phyloP scores from a whole-genome alignment of 2,113 vertebrate species.

The Elephas maximus region DNA sequence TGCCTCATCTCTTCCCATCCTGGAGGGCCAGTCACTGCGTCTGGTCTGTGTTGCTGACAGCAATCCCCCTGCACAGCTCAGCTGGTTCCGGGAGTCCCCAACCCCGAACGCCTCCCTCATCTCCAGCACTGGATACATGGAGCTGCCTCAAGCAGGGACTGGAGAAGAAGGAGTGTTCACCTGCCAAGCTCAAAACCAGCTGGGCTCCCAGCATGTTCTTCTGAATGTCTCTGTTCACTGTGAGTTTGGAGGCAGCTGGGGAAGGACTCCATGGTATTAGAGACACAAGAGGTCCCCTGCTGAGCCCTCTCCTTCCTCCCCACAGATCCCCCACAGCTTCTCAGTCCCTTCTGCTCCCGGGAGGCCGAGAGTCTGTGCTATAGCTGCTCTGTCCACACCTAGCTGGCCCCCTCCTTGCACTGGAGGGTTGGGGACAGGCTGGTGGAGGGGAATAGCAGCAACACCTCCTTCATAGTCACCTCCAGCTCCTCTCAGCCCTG shows the following conservation, averaged over 20 bases:
- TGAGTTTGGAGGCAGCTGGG: not conserved
- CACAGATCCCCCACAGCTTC: not conserved
- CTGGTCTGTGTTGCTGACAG: not conserved
- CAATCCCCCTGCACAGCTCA: conserved; percentile 27
- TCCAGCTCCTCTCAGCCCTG: not conserved
- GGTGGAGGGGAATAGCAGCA: not conserved
- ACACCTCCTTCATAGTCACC: not conserved
- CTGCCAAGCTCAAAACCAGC: not conserved
- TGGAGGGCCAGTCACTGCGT: not conserved
- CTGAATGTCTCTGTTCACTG: not conserved
- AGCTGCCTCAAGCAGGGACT: not conserved
- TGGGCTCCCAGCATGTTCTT: not conserved
- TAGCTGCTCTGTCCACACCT: not conserved
- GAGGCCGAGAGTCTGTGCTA: not conserved
- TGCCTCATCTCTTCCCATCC: not conserved
- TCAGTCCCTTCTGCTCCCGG: not conserved
- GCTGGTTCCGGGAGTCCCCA: not conserved
- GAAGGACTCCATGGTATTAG: not conserved
- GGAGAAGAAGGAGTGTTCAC: not conserved
- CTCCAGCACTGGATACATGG: not conserved
- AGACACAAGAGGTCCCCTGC: not conserved
- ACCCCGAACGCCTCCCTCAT: not conserved
- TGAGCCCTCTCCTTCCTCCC: not conserved
- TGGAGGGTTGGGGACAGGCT: not conserved
- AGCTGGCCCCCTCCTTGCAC: not conserved